Evolutionary conservation across 2,797 vertebrate genomes (phyloP).

Genomic region (Microhierax caerulescens): DNA sequence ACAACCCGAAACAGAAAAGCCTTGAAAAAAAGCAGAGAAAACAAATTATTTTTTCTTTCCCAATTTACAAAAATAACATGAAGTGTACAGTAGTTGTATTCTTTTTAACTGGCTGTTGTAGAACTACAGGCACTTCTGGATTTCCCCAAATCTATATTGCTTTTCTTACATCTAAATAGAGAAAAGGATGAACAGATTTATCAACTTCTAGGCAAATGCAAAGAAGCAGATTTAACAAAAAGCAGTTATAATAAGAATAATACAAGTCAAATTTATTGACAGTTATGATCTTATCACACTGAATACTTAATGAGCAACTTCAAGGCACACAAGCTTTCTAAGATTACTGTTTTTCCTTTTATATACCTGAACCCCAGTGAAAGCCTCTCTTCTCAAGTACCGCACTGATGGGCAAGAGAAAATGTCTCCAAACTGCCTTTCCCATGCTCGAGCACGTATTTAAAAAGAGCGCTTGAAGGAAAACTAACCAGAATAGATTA

Average conservation of each 20-base stretch:
- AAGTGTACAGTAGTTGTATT: not conserved
- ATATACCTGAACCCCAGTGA: not conserved
- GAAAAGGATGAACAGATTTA: not conserved
- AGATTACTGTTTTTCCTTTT: not conserved
- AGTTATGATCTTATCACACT: not conserved
- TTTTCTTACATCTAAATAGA: not conserved
- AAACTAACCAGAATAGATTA: not conserved
- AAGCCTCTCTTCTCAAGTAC: not conserved
- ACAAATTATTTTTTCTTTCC: not conserved
- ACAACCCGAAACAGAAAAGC: not conserved
- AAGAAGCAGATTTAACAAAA: not conserved
- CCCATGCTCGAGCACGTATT: fast-evolving
- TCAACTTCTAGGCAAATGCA: not conserved
- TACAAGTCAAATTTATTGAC: not conserved
- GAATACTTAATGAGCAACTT: not conserved
- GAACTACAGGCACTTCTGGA: not conserved
- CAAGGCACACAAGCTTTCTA: not conserved
- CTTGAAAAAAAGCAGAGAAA: not conserved
- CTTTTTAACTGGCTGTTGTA: not conserved
- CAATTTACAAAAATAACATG: not conserved
- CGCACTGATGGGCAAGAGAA: not conserved
- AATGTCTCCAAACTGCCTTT: not conserved
- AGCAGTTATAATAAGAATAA: not conserved
- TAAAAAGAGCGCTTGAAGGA: not conserved
- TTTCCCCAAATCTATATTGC: not conserved